Conservation (phyloP, 1,140 invertebrate genomes). For the Eulimnadia texana region DNA sequence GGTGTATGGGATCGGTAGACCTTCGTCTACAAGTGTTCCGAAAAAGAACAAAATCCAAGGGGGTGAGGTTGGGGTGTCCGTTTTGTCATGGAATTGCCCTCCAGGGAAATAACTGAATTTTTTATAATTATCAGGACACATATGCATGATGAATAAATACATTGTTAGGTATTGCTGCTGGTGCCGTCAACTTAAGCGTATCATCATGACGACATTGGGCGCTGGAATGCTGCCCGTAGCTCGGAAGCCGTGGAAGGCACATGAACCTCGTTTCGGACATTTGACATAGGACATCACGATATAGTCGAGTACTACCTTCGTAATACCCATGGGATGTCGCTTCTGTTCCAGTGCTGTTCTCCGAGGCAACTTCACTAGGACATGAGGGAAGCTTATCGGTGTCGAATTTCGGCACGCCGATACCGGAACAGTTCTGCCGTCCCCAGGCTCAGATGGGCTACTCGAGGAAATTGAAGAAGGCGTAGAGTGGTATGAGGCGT, state of each 20-base stretch:
- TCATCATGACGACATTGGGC: background rate
- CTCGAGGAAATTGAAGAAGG: too few species aligned
- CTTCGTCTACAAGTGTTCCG: too few species aligned
- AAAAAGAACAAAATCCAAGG: too few species aligned
- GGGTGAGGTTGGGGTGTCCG: too few species aligned
- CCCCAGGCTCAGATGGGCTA: too few species aligned
- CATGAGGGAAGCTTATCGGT: too few species aligned
- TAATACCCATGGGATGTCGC: background rate
- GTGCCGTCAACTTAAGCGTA: conserved; percentile 8
- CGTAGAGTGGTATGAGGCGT: too few species aligned
- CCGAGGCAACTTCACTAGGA: background rate
- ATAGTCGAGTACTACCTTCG: background rate
- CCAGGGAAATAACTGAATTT: background rate
- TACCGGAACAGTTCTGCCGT: too few species aligned
- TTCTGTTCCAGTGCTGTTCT: background rate
- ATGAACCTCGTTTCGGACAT: background rate
- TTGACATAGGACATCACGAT: background rate
- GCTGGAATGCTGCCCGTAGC: background rate
- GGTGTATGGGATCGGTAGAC: too few species aligned
- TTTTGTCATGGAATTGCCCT: too few species aligned
- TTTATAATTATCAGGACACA: background rate
- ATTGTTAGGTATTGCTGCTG: background rate
- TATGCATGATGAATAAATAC: background rate
- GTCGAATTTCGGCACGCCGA: too few species aligned
- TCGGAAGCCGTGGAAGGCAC: background rate